Base-by-base conservation (phyloP, 2,888 invertebrate genomes). In the Prosopocoilus inquinatus region DNA sequence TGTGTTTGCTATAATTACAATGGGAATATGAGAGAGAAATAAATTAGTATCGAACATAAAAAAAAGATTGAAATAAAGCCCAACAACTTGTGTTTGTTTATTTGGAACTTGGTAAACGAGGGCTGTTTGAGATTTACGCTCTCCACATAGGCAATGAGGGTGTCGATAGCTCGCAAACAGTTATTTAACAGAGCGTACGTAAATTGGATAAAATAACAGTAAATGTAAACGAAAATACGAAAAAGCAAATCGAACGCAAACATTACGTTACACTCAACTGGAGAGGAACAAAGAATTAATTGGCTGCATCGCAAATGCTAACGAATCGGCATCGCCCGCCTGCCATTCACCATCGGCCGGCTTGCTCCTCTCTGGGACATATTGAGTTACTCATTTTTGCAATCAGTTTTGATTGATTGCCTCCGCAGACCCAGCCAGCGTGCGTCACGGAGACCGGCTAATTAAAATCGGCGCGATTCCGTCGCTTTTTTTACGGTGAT, bases 241-340 rank as follows among this genome's bases (percentile, higher is more conserved):
- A 57, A 51, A 55, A 52, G 44, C 57, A 53, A 50, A 56, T 38
- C 55, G 56, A 52, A 47, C 50, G 50, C 52, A 57, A 50, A 52
- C 48, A 49, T 50, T 50, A 45, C 55, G 55, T 55, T 52, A 58
- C 60, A 60, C 58, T 51, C 55, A 43, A 45, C 58, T 49, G 61
- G 61, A 58, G 60, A 56, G 52, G 63, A 61, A 65, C 67, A 67
- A 67, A 65, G 67, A 65, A 64, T 66, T 66, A 67, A 67, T 67
- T 67, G 67, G 64, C 64, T 59, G 62, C 66, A 64, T 65, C 64
- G 62, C 47, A 44, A 56, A 48, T 48, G 52, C 36, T 48, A 47
- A 44, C 53, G 53, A 53, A 47, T 53, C 46, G 47, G 46, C 39
- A 34, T 36, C 47, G 47, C 39, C 34, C 38, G 33, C 47, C 47